Evolutionary conservation across 2,888 invertebrate species (phyloP).

Genomic region (Ophion obscuratus): DNA sequence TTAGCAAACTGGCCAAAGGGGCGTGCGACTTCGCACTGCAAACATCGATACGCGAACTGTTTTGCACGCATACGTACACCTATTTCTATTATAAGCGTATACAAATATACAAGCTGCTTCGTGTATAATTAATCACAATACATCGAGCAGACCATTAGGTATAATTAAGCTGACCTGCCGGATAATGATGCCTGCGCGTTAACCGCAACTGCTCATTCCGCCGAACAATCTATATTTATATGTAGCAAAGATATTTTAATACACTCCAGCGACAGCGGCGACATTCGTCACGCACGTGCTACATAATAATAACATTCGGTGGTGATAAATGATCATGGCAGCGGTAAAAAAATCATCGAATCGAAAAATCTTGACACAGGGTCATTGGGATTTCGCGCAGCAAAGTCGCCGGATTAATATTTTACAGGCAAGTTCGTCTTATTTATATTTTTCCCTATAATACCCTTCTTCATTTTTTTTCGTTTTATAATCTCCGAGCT

Average conservation of each 20-base stretch:
- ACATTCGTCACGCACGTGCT: constrained; percentile 54
- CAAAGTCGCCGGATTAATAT: neutral
- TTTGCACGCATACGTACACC: neutral
- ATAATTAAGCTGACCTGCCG: constrained; percentile 63
- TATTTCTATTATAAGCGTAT: neutral
- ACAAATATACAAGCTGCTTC: constrained; percentile 35
- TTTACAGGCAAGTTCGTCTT: too few species aligned
- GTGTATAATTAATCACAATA: constrained; percentile 63
- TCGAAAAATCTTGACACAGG: constrained; percentile 36
- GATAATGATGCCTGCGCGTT: constrained; percentile 57
- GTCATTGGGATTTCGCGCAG: constrained; percentile 35
- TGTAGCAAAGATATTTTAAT: constrained; percentile 65
- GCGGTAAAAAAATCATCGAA: constrained; percentile 55
- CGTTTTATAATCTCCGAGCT: neutral
- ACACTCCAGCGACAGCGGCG: constrained; percentile 19
- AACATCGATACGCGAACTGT: constrained; percentile 53
- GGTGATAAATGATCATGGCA: constrained; percentile 50
- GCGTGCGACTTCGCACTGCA: constrained; percentile 29
- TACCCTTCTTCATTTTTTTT: neutral
- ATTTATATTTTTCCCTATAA: constrained; percentile 22
- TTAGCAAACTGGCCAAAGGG: constrained; percentile 35
- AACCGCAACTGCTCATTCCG: constrained; percentile 42
- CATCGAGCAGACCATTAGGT: constrained; percentile 65
- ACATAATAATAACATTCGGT: constrained; percentile 47
- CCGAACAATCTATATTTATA: constrained; percentile 65